These are phyloP conservation scores for Aphelenchoides fujianensis DNA, from an alignment of 1,140 invertebrate species.

Conservation along the genomic window DNA sequence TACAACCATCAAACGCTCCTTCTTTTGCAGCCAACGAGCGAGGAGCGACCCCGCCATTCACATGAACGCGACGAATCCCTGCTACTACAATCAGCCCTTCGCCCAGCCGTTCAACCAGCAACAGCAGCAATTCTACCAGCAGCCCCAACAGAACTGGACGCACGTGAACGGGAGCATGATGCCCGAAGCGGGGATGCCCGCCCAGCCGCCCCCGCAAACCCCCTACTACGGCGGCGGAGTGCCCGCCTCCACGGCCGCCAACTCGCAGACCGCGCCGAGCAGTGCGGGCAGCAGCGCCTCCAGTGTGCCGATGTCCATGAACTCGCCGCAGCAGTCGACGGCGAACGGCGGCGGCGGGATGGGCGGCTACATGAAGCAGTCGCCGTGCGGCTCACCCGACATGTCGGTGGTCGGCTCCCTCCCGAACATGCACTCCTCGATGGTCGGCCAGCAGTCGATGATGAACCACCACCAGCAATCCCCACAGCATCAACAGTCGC, in stretches of 20 bases:
- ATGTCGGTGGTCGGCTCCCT: conserved; percentile 30
- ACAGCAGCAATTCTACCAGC: conserved; percentile 20
- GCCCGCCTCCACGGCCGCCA: not conserved
- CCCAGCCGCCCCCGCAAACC: conserved; percentile 17
- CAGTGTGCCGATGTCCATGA: not conserved
- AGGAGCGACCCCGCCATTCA: conserved; percentile 50
- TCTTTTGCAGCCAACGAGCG: conserved; percentile 38
- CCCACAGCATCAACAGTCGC: conserved; percentile 23
- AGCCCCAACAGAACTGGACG: conserved; percentile 2
- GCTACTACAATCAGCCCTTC: conserved; percentile 9
- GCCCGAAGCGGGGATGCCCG: not conserved
- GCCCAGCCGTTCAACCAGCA: conserved; percentile 11
- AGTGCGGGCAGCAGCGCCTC: not conserved
- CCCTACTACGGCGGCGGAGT: not conserved
- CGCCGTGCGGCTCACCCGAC: conserved; percentile 22
- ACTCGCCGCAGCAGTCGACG: not conserved
- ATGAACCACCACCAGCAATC: conserved; percentile 3
- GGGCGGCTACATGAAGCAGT: conserved; percentile 6
- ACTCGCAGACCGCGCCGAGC: not conserved
- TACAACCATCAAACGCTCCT: no score
- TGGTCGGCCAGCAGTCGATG: not conserved
- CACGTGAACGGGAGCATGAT: conserved; percentile 19
- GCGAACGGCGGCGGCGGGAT: not conserved
- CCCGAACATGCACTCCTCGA: conserved; percentile 34
- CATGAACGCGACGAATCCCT: conserved; percentile 38